Evolutionary conservation across 2,888 invertebrate genomes (phyloP).

Genomic region (Linnaemya tessellans): DNA sequence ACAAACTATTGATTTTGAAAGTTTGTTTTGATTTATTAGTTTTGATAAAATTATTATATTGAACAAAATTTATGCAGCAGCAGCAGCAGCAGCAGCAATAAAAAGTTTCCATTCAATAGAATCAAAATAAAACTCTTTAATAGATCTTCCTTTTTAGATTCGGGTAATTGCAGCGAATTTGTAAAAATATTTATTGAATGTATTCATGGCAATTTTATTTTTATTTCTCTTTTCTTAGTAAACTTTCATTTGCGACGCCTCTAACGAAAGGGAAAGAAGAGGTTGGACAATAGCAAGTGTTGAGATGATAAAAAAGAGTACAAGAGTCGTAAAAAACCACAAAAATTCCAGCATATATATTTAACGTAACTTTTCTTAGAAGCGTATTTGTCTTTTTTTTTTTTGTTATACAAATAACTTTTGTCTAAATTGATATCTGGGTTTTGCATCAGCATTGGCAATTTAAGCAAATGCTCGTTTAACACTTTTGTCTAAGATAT

Average conservation of each 20-base stretch:
- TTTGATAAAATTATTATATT: conserved; percentile 52
- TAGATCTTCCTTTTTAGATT: conserved; percentile 24
- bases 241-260: conserved; percentile 37
- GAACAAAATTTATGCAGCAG: conserved; percentile 48
- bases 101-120: neutral
- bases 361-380: conserved; percentile 11
- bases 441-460: conserved; percentile 43
- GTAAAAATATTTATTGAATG: conserved; percentile 23
- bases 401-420: neutral
- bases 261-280: neutral
- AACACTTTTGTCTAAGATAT: conserved; percentile 60
- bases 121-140: conserved; percentile 12
- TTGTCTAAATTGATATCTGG: neutral
- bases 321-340: conserved; percentile 26
- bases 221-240: neutral
- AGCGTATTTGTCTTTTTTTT: neutral
- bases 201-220: conserved; percentile 35
- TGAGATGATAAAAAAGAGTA: conserved; percentile 9
- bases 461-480: conserved; percentile 63
- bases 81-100: conserved; percentile 27
- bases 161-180: conserved; percentile 62
- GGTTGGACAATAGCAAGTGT: conserved; percentile 19
- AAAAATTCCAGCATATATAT: conserved; percentile 20
- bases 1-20: conserved; percentile 58
- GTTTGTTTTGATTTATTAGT: conserved; percentile 54